phyloP scores from a whole-genome alignment of 2,113 vertebrate genomes.

The Chloebia gouldiae region DNA sequence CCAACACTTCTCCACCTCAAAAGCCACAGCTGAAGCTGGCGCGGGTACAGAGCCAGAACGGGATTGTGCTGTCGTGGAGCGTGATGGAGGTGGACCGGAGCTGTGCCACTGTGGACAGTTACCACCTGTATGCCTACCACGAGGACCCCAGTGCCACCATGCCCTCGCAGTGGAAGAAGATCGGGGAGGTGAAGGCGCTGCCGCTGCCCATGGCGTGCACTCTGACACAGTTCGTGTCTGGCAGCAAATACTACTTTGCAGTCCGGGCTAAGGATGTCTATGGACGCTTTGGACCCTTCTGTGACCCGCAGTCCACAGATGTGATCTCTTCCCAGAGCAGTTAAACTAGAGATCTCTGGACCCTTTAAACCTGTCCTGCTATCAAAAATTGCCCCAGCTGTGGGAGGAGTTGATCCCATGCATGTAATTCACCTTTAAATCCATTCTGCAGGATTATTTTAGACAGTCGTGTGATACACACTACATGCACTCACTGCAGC shows the following conservation, averaged over 20 bases:
- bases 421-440: conserved; percentile 75
- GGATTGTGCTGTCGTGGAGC: conserved; percentile 96
- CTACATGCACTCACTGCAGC: conserved; percentile 72
- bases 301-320: conserved; percentile 97
- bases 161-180: conserved; percentile 95
- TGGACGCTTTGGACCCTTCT: conserved; percentile 95
- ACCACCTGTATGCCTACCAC: conserved; percentile 93
- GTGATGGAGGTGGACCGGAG: conserved; percentile 90
- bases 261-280: conserved; percentile 94
- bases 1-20: conserved; percentile 82
- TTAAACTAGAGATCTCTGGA: conserved; percentile 65
- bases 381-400: conserved; percentile 51
- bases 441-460: conserved; percentile 69
- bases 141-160: conserved; percentile 80
- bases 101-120: conserved; percentile 93
- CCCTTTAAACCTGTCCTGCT: conserved; percentile 50
- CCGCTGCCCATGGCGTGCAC: conserved; percentile 98
- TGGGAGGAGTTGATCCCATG: conserved; percentile 71
- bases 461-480: conserved; percentile 71
- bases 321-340: conserved; percentile 87
- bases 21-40: conserved; percentile 86
- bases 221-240: conserved; percentile 96
- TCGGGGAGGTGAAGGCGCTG: conserved; percentile 95
- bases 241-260: conserved; percentile 97
- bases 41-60: conserved; percentile 92